phyloP scores from a whole-genome alignment of 2,113 vertebrate species.

The Condylura cristata region DNA sequence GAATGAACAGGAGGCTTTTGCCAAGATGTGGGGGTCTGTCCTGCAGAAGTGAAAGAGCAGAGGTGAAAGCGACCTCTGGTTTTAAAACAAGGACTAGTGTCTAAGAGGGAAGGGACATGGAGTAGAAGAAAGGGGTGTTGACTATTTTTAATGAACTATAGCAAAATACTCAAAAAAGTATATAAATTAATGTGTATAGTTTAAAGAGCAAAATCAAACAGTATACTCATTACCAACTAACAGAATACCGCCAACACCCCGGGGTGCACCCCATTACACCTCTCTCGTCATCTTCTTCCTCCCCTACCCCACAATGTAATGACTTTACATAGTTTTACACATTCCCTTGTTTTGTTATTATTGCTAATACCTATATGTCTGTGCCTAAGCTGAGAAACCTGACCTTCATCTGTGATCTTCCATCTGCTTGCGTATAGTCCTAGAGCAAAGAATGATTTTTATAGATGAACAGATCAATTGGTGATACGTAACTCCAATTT shows the following conservation, averaged over 20 bases:
- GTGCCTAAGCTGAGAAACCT: not conserved
- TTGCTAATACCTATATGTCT: not conserved
- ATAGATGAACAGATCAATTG: not conserved
- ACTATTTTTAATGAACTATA: not conserved
- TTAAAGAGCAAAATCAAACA: conserved; percentile 4
- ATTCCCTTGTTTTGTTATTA: not conserved
- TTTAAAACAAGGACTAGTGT: not conserved
- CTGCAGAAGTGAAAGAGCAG: not conserved
- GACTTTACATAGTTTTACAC: not conserved
- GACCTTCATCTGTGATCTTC: not conserved
- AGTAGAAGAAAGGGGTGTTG: not conserved
- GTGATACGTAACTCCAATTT: not conserved
- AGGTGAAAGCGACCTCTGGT: not conserved
- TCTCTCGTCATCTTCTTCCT: not conserved
- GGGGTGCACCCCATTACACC: not conserved
- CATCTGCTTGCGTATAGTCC: not conserved
- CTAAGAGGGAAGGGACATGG: not conserved
- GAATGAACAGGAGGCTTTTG: not conserved
- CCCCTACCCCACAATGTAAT: not conserved
- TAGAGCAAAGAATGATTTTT: not conserved
- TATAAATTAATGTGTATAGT: not conserved
- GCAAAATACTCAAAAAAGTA: not conserved
- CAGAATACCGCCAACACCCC: not conserved
- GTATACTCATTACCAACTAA: not conserved
- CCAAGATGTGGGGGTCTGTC: not conserved